phyloP scores from a whole-genome alignment of 1,140 invertebrate species.

The Drosophila pachea region DNA sequence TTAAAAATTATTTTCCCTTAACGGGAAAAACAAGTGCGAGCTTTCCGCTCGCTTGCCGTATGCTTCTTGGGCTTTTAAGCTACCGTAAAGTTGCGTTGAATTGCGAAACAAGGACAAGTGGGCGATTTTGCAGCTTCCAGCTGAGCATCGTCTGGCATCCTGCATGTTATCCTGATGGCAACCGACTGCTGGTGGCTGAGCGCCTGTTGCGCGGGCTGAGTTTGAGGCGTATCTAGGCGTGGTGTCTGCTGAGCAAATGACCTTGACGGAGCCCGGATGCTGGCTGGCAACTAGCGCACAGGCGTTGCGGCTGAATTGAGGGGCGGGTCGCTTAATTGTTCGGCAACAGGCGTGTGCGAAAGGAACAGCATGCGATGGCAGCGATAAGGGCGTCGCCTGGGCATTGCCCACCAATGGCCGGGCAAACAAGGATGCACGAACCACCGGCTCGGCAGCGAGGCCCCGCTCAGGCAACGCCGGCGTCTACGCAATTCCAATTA shows the following conservation, averaged over 20 bases:
- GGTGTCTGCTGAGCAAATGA: slow-evolving; percentile 45
- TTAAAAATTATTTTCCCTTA: too few relatives aligned
- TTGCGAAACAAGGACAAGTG: slow-evolving; percentile 23
- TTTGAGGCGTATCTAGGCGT: slow-evolving; percentile 76
- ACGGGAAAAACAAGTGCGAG: not conserved
- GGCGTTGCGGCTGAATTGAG: slow-evolving; percentile 23
- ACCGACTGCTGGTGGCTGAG: slow-evolving; percentile 25
- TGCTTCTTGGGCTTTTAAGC: slow-evolving; percentile 12
- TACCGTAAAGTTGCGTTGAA: slow-evolving; percentile 39
- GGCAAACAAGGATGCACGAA: not conserved
- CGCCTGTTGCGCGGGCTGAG: slow-evolving; percentile 60
- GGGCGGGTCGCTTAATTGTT: slow-evolving; percentile 40
- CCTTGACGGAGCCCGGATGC: slow-evolving; percentile 33
- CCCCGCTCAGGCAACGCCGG: not conserved
- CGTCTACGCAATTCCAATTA: slow-evolving; percentile 72
- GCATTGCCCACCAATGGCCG: slow-evolving; percentile 9
- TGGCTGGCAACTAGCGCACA: slow-evolving; percentile 1
- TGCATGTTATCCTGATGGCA: not conserved
- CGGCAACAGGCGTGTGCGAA: slow-evolving; percentile 41
- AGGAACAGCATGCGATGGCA: slow-evolving; percentile 15
- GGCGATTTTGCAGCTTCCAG: slow-evolving; percentile 28
- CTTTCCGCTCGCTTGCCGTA: slow-evolving; percentile 2
- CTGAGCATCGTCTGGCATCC: slow-evolving; percentile 11
- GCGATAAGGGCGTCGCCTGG: slow-evolving; percentile 29
- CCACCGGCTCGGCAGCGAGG: not conserved